A percentile compares a stretch with the other conserved stretches of the same genome.
These are phyloP conservation scores for Cryptoprocta ferox DNA, from an alignment of 2,797 vertebrate genomes.

Conservation along the genomic window DNA sequence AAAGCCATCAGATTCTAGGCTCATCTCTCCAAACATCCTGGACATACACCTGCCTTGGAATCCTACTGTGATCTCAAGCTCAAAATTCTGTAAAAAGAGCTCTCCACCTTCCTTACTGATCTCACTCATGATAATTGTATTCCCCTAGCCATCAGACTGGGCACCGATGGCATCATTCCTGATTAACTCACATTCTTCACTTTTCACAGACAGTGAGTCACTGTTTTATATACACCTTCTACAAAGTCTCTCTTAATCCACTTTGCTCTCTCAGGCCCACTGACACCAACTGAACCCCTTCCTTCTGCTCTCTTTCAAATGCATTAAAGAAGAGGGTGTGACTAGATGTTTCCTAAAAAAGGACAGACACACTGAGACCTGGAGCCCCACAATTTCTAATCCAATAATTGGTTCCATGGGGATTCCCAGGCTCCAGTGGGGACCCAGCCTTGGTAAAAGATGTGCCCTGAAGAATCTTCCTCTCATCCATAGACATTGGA, in stretches of 20 bases:
- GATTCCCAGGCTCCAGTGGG: not conserved
- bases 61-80: not conserved
- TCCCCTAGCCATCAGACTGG: not conserved
- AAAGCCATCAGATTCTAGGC: not conserved
- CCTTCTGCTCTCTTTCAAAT: not conserved
- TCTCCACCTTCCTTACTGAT: not conserved
- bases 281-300: not conserved
- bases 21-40: not conserved
- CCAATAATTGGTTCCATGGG: not conserved
- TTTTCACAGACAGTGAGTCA: not conserved
- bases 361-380: not conserved
- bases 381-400: not conserved
- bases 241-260: not conserved
- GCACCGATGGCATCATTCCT: not conserved
- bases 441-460: not conserved
- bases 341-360: not conserved
- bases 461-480: not conserved
- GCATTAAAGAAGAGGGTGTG: not conserved
- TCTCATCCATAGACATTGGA: not conserved
- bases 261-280: not conserved
- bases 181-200: not conserved
- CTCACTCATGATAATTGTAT: not conserved
- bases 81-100: not conserved
- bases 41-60: not conserved
- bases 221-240: not conserved